Evolutionary conservation across 2,797 vertebrate genomes (phyloP).

Genomic region (Scolopax bukidnonensis): DNA sequence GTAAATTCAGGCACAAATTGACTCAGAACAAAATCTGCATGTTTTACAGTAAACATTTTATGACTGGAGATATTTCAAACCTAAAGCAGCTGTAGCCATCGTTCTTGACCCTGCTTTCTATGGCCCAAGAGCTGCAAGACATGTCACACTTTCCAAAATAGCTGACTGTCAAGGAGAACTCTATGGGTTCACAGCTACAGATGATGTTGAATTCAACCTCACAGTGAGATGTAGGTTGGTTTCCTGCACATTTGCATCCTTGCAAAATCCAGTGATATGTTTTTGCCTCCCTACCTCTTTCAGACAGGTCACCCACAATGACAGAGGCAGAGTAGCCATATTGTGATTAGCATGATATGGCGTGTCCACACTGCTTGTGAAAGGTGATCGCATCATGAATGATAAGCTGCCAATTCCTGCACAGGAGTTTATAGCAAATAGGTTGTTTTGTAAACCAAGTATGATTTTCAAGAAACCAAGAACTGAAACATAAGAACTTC

Average conservation of each 20-base stretch:
- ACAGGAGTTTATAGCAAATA: fast-evolving
- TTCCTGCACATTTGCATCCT: background rate
- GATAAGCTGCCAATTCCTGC: background rate
- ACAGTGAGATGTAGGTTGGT: background rate
- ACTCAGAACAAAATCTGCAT: background rate
- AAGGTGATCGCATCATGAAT: fast-evolving
- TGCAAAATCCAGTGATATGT: background rate
- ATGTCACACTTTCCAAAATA: background rate
- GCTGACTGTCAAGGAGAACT: background rate
- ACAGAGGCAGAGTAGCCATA: background rate
- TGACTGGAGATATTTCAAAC: background rate
- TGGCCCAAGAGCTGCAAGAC: background rate
- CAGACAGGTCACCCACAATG: background rate
- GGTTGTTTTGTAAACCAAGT: background rate
- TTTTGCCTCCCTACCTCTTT: background rate
- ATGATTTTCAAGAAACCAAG: background rate
- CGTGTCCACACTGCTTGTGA: background rate
- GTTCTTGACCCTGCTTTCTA: background rate
- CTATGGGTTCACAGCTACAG: background rate
- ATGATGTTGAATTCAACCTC: background rate
- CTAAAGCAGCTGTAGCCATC: background rate
- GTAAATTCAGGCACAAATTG: background rate
- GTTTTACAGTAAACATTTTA: background rate
- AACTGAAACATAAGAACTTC: background rate
- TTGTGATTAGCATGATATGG: fast-evolving